Base-by-base conservation (phyloP, 2,888 invertebrate species). In the Octodonta nipae region DNA sequence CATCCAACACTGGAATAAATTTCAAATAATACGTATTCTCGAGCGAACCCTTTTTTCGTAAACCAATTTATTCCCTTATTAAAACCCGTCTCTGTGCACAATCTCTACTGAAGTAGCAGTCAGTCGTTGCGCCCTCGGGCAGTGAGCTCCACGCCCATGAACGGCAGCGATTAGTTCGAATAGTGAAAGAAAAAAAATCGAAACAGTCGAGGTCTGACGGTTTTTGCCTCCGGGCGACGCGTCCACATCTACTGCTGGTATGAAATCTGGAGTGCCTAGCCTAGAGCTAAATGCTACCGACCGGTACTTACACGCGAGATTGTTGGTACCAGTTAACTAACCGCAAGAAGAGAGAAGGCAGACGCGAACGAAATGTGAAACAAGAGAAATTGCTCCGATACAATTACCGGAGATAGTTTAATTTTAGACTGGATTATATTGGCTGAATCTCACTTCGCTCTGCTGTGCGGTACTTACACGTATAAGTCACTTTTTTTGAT, bases 111-210 rank as follows among this genome's bases (percentile, higher is more conserved):
- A 22, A 11, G 31, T 30, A 31, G 35, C 26, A 16, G 31, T 24
- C n/a, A n/a, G n/a, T n/a, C n/a, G n/a, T n/a, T n/a, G n/a, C n/a
- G 12, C 38, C 38, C 31, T 26, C 24, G 16, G 35, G 38, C 37
- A 14, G 11, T 12, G 15, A 22, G 32, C 30, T 33, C 47, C 47
- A 43, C 47, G 44, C 47, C 47, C 45, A 47, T 36, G 33, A 35
- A 43, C 41, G 40, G 43, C 38, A 41, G 41, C 39, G 42, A 41
- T 40, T 13, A 30, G 14, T 13, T 16, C n/a, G 20, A 33, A 26
- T 28, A 32, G 22, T 22, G 22, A 4, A 22, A 11, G 2, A 22
- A 22, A 11, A 22, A 4, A 4, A 22, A 33, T 36, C 34, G 36
- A 36, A 4, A 22, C 22, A 10, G 22, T 22, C 22, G 22, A 11